These are phyloP conservation scores for Gasteruption jaculator DNA, from an alignment of 2,888 invertebrate genomes.

Conservation along the genomic window DNA sequence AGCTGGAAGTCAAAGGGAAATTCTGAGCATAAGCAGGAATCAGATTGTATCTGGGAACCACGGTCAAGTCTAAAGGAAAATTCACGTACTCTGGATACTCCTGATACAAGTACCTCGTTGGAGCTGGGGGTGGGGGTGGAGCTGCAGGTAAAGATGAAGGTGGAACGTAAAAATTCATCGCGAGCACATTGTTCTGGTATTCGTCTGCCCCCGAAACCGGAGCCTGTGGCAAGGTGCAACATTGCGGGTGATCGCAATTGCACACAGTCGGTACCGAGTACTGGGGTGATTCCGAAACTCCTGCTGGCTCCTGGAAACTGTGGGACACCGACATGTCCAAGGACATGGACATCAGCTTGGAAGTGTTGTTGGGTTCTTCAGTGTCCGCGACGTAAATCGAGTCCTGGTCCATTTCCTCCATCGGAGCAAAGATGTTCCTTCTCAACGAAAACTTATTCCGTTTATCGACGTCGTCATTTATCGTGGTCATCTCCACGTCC, in stretches of 20 bases:
- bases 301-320: background rate
- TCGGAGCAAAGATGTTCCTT: too few species aligned
- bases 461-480: conserved; percentile 3
- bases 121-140: conserved; percentile 8
- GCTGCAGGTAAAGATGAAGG: background rate
- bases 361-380: conserved; percentile 10
- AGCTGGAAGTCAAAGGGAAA: too few species aligned
- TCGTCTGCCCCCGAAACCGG: background rate
- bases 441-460: conserved; percentile 6
- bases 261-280: background rate
- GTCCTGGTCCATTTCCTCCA: conserved; percentile 17
- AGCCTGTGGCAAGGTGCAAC: conserved; percentile 6
- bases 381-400: conserved; percentile 10
- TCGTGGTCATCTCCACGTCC: conserved; percentile 14
- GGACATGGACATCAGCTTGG: background rate
- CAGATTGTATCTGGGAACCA: too few species aligned
- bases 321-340: background rate
- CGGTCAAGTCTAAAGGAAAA: too few species aligned
- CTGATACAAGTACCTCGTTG: conserved; percentile 13
- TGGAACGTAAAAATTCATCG: too few species aligned
- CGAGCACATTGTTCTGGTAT: background rate
- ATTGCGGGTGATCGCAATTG: conserved; percentile 14
- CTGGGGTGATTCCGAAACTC: background rate
- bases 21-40: too few species aligned
- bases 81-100: conserved; percentile 17